Conservation (phyloP, 2,797 vertebrate genomes). For the Pachyuromys duprasi region DNA sequence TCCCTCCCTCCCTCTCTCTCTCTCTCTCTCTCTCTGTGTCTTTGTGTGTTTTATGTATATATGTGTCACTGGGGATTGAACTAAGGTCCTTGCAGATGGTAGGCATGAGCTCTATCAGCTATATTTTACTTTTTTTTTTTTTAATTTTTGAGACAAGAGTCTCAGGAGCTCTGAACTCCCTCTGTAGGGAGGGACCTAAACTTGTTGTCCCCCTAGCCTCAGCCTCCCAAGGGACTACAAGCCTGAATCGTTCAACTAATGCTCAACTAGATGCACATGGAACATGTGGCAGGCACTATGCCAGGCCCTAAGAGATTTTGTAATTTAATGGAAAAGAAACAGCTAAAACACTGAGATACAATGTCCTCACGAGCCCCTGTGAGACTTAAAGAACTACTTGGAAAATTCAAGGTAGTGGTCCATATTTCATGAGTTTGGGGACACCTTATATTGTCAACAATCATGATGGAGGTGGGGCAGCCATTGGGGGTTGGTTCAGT, state of each 20-base stretch:
- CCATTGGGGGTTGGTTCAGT: too few relatives aligned
- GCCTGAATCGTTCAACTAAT: neutral
- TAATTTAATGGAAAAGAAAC: constrained; percentile 21
- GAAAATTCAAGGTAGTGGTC: constrained; percentile 34
- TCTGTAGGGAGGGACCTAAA: neutral
- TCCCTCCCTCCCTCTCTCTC: too few relatives aligned
- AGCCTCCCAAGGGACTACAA: neutral
- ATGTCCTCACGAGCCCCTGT: neutral
- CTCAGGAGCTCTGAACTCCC: neutral
- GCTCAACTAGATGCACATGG: neutral
- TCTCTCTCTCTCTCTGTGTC: too few relatives aligned
- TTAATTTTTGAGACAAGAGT: neutral
- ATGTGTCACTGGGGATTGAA: neutral
- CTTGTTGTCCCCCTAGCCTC: neutral
- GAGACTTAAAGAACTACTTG: neutral
- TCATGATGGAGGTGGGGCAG: neutral
- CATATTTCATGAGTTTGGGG: constrained; percentile 23
- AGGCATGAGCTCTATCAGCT: neutral
- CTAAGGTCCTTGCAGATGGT: neutral
- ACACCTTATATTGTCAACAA: constrained; percentile 15
- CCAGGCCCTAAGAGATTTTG: constrained; percentile 1
- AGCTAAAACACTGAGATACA: neutral
- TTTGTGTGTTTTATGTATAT: too few relatives aligned
- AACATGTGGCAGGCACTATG: neutral
- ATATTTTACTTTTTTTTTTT: neutral